phyloP scores from a whole-genome alignment of 2,888 invertebrate species.

The Luperina testacea region DNA sequence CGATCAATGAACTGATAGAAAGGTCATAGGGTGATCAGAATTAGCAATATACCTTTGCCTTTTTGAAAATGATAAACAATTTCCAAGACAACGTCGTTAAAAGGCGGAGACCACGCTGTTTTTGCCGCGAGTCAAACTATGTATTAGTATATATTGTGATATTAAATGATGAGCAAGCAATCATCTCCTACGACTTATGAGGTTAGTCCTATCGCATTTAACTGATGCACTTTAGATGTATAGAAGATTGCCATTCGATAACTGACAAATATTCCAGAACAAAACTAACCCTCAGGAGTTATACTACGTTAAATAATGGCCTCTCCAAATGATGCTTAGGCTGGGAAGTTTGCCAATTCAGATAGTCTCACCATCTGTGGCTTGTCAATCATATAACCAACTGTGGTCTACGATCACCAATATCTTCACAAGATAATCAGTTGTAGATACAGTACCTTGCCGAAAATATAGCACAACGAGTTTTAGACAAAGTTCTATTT shows the following conservation, averaged over 20 bases:
- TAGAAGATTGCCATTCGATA: not conserved
- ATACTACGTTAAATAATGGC: constrained; percentile 32
- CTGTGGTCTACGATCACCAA: constrained; percentile 21
- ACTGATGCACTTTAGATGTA: not conserved
- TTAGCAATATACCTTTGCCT: not conserved
- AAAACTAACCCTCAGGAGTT: constrained; percentile 5
- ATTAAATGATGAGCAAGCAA: constrained; percentile 24
- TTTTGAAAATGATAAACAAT: constrained; percentile 25
- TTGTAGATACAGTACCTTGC: not conserved
- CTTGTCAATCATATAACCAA: constrained; percentile 29
- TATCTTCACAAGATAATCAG: constrained; percentile 9
- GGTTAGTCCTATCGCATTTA: not conserved
- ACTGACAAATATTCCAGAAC: not conserved
- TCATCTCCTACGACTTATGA: constrained; percentile 8
- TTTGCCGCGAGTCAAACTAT: constrained; percentile 9
- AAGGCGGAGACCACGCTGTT: not conserved
- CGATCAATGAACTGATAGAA: constrained; percentile 6
- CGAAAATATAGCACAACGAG: not conserved
- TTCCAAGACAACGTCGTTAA: not conserved
- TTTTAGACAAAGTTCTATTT: not conserved
- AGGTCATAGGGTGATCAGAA: constrained; percentile 13
- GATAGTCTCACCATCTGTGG: constrained; percentile 38
- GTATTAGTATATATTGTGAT: no score
- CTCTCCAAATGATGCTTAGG: constrained; percentile 4
- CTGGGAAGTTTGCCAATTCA: constrained; percentile 49